Conservation (phyloP, 2,888 invertebrate genomes). For the Nephrotoma guestfalica region DNA sequence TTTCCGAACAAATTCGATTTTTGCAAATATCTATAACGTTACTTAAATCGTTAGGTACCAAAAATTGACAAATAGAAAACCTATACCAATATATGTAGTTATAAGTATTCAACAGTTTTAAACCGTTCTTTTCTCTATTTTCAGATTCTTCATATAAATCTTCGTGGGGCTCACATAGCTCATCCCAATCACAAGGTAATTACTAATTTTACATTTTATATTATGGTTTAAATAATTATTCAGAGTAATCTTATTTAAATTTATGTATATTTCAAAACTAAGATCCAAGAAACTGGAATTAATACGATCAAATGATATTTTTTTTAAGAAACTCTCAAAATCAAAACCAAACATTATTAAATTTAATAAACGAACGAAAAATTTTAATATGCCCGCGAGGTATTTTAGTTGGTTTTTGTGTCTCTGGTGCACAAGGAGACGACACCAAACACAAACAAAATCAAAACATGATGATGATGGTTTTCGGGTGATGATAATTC, state of each 20-base stretch:
- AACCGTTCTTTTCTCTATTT: slow-evolving; percentile 29
- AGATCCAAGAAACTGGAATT: neutral
- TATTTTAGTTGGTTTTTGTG: neutral
- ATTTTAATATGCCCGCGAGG: neutral
- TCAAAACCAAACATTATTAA: neutral
- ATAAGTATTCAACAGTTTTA: neutral
- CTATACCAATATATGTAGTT: too few species aligned
- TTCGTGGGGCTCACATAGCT: slow-evolving; percentile 65
- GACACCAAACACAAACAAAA: neutral
- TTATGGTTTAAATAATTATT: neutral
- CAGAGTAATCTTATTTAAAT: neutral
- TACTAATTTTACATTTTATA: slow-evolving; percentile 6
- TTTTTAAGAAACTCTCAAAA: neutral
- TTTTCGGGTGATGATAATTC: neutral
- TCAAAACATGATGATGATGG: neutral
- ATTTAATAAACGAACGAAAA: neutral
- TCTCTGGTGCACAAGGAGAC: neutral
- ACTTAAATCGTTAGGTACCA: too few species aligned
- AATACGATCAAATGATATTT: neutral
- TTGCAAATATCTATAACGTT: too few species aligned
- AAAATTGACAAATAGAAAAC: too few species aligned
- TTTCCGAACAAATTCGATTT: too few species aligned
- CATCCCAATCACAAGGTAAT: slow-evolving; percentile 66
- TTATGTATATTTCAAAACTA: too few species aligned
- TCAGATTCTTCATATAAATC: slow-evolving; percentile 79